Conservation (phyloP, 2,888 invertebrate species). For the Chymomyza fuscimana region DNA sequence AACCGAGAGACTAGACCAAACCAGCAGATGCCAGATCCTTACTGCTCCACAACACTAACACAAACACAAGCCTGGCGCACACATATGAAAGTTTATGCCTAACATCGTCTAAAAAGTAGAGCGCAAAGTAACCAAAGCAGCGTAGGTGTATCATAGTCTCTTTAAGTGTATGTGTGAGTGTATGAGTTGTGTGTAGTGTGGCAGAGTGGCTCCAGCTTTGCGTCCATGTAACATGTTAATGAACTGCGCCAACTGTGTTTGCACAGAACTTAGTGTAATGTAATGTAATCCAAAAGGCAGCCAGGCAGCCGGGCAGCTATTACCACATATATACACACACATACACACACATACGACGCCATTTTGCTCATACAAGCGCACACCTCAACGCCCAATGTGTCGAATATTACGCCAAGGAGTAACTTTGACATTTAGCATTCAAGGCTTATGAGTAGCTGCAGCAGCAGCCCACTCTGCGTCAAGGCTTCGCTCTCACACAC, state of each 20-base stretch:
- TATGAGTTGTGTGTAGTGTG: constrained; percentile 45
- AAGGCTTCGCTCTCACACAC: background rate
- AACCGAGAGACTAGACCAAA: background rate
- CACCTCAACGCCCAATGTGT: constrained; percentile 73
- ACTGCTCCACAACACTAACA: background rate
- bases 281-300: constrained; percentile 60
- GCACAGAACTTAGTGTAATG: constrained; percentile 73
- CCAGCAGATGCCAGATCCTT: constrained; percentile 8
- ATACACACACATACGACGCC: constrained; percentile 11
- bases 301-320: constrained; percentile 39
- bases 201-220: constrained; percentile 5
- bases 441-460: constrained; percentile 67
- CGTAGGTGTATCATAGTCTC: background rate
- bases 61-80: too few relatives aligned
- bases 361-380: constrained; percentile 36
- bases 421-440: constrained; percentile 74
- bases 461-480: background rate
- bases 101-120: constrained; percentile 49
- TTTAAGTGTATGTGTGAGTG: background rate
- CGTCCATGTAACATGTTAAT: constrained; percentile 75
- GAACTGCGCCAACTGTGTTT: constrained; percentile 75
- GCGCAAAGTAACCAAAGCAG: constrained; percentile 35
- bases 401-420: constrained; percentile 76
- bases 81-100: background rate
- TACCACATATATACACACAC: constrained; percentile 29